These are phyloP conservation scores for Typhlomys cinereus DNA, from an alignment of 2,113 vertebrate genomes.

Conservation along the genomic window DNA sequence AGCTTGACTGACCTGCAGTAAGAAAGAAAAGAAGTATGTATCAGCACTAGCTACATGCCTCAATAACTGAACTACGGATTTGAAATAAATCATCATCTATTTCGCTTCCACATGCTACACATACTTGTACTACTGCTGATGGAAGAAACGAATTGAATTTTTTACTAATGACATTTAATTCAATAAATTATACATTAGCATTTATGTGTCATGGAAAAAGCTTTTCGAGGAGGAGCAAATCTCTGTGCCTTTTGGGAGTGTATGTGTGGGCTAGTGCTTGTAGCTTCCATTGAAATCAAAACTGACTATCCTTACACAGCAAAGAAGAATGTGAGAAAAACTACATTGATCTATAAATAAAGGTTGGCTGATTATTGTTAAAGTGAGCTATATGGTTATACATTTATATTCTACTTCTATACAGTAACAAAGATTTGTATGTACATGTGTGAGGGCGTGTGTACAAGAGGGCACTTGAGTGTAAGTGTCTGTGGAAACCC, in stretches of 20 bases:
- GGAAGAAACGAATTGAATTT: neutral
- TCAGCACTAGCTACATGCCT: neutral
- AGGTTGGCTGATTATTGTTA: neutral
- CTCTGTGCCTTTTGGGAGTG: neutral
- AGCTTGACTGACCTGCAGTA: slow-evolving; percentile 39
- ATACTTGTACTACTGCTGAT: neutral
- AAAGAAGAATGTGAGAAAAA: neutral
- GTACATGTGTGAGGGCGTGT: too few species aligned
- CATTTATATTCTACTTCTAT: neutral
- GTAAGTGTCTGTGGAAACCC: too few species aligned
- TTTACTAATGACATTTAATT: neutral
- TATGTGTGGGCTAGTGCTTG: neutral
- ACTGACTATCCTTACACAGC: neutral
- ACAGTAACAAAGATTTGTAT: neutral
- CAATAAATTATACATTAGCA: neutral
- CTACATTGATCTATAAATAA: neutral
- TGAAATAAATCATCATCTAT: neutral
- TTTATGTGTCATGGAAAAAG: neutral
- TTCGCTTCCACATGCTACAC: neutral
- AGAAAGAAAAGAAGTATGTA: neutral
- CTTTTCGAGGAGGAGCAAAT: neutral
- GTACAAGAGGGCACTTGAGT: too few species aligned
- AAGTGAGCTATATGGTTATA: neutral
- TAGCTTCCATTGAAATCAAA: neutral
- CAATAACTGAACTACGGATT: neutral